Percentiles rank a stretch among this genome's conserved stretches.
phyloP scores from a whole-genome alignment of 2,888 invertebrate species.

The Invenusta paracnida region DNA sequence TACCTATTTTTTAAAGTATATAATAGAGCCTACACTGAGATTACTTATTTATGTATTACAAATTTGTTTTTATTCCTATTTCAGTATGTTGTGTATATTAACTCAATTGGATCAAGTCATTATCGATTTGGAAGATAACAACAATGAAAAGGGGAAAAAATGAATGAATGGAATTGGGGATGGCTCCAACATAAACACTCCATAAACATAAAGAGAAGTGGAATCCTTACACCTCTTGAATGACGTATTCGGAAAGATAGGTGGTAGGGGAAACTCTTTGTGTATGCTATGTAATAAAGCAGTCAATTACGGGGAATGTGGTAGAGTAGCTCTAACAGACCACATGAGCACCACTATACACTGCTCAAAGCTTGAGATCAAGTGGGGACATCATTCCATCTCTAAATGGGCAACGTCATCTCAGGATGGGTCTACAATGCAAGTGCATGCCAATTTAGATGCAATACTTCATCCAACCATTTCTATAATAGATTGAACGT shows the following conservation, averaged over 20 bases:
- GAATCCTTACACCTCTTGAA: not conserved
- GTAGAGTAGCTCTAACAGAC: not conserved
- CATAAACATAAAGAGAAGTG: conserved; percentile 6
- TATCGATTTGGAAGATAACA: conserved; percentile 48
- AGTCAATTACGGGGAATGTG: not conserved
- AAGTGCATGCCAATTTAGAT: not conserved
- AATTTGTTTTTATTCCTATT: not conserved
- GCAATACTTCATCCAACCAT: conserved; percentile 30
- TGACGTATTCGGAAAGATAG: not conserved
- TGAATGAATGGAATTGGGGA: conserved; percentile 63
- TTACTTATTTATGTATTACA: too few relatives aligned
- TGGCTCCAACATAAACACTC: conserved; percentile 7
- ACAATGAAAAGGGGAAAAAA: conserved; percentile 50
- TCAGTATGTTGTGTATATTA: not conserved
- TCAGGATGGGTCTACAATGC: not conserved
- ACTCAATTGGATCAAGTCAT: not conserved
- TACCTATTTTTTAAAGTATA: not conserved
- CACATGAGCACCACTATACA: not conserved
- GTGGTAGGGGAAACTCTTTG: not conserved
- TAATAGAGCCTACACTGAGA: not conserved
- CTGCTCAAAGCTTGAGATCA: not conserved
- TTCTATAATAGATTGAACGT: conserved; percentile 41
- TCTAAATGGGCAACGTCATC: not conserved
- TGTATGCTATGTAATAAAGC: not conserved
- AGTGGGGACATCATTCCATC: not conserved